A percentile compares a stretch with the other conserved stretches of the same genome.
phyloP scores from a whole-genome alignment of 2,113 vertebrate species.

The Machaerirhynchus nigripectus region DNA sequence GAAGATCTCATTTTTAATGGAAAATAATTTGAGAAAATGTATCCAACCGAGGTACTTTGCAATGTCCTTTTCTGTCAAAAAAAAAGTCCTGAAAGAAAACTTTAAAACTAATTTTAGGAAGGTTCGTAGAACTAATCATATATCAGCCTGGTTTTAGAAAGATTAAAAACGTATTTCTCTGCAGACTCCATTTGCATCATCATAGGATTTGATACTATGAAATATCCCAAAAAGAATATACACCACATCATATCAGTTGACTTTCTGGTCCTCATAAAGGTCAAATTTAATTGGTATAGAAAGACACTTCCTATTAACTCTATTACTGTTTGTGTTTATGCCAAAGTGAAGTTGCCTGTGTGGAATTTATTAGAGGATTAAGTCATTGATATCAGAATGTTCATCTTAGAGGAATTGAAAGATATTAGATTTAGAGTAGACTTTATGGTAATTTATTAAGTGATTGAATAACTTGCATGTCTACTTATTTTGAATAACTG shows the following conservation, averaged over 20 bases:
- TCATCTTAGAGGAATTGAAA: conserved; percentile 18
- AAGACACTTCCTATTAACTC: neutral
- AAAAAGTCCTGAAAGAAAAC: neutral
- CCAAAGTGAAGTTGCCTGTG: neutral
- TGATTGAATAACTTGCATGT: conserved; percentile 27
- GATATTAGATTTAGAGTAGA: neutral
- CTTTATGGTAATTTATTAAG: conserved; percentile 40
- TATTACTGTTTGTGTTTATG: neutral
- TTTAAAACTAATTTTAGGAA: neutral
- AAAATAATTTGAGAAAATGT: neutral
- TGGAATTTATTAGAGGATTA: conserved; percentile 18
- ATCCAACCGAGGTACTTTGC: neutral
- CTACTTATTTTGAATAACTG: conserved; percentile 46
- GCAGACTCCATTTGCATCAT: neutral
- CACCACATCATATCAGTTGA: neutral
- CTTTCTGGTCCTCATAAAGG: neutral
- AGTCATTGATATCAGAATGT: conserved; percentile 1
- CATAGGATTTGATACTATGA: neutral
- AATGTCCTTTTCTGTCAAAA: neutral
- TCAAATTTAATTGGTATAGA: conserved; percentile 11
- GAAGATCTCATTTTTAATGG: neutral
- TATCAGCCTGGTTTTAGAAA: neutral
- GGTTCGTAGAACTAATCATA: neutral
- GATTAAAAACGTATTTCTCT: neutral
- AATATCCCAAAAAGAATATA: neutral